Evolutionary conservation across 2,797 vertebrate genomes (phyloP), one percentile per base, ranked within the genome.

Genomic region (Pipistrellus pipistrellus): DNA sequence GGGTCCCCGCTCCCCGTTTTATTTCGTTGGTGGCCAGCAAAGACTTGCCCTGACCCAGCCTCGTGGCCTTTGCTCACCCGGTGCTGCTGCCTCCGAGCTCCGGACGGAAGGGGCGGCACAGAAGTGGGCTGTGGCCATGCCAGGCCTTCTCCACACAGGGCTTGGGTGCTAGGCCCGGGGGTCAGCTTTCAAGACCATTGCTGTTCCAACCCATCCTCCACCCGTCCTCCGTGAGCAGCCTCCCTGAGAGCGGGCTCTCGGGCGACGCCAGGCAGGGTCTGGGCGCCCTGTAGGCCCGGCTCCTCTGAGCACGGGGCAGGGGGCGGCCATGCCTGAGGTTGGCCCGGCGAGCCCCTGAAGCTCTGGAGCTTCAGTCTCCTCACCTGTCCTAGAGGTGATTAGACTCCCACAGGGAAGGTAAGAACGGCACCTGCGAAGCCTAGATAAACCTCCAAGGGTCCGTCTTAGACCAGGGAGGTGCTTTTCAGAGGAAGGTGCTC

Each of bases 401-500:
- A 88, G 92, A 76, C 77, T 82, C 48, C 86, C 20, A 1, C 71
- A 41, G 83, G 92, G 80, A 88, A 93, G 84, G 91, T 94, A 95
- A 90, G 51, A 73, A 57, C 27, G 64, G 85, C 64, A 27, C 6
- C 9, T 11, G 68, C 44, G 41, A 80, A 62, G 51, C 38, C 4
- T 62, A 21, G 68, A 1, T 59, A 44, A 35, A 48, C 46, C n/a
- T 44, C 27, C 25, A 68, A 88, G 59, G 51, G 14, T 55, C 46
- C 2, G 5, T 77, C 55, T 46, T 83, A 69, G 57, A 93, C 75
- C 91, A 95, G 76, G 51, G 86, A 73, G 51, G 30, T 30, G 48
- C 44, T n/a, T 62, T 64, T 64, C 66, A 78, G 72, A 84, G 66
- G 71, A 20, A 71, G 59, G 59, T 15, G 30, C 84, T 76, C 66